Evolutionary conservation across 2,113 vertebrate species (phyloP).

Genomic region (Candoia aspera): DNA sequence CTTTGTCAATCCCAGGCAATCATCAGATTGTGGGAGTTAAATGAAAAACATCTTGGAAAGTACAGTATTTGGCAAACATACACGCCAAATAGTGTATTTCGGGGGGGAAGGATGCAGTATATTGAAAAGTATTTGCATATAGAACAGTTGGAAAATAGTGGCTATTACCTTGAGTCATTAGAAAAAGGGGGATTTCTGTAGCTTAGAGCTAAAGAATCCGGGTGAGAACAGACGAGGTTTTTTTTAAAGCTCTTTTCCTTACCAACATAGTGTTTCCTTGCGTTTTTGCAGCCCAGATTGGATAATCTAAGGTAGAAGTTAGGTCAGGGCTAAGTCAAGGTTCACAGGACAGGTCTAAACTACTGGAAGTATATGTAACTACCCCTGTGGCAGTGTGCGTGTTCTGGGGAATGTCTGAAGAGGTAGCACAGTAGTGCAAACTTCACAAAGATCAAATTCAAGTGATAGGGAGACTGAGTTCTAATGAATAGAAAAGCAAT

Average conservation of each 20-base stretch:
- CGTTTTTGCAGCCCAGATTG: not conserved
- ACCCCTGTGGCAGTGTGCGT: not conserved
- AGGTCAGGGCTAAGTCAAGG: not conserved
- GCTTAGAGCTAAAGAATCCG: not conserved
- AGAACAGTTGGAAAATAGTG: not conserved
- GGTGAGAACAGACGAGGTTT: not conserved
- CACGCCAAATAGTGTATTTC: not conserved
- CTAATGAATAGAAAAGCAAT: not conserved
- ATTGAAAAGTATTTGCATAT: not conserved
- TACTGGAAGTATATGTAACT: no score
- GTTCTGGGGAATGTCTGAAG: not conserved
- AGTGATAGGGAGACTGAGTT: not conserved
- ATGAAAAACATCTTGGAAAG: not conserved
- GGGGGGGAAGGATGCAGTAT: not conserved
- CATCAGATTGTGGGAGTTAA: not conserved
- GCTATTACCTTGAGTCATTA: not conserved
- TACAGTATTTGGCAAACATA: not conserved
- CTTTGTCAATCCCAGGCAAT: not conserved
- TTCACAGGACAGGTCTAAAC: not conserved
- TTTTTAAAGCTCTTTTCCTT: not conserved
- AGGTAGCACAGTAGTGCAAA: not conserved
- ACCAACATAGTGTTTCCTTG: not conserved
- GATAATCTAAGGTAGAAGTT: not conserved
- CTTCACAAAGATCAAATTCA: not conserved
- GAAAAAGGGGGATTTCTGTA: not conserved